These are phyloP conservation scores for Nebria brevicollis DNA, from an alignment of 2,888 invertebrate species.

Conservation along the genomic window DNA sequence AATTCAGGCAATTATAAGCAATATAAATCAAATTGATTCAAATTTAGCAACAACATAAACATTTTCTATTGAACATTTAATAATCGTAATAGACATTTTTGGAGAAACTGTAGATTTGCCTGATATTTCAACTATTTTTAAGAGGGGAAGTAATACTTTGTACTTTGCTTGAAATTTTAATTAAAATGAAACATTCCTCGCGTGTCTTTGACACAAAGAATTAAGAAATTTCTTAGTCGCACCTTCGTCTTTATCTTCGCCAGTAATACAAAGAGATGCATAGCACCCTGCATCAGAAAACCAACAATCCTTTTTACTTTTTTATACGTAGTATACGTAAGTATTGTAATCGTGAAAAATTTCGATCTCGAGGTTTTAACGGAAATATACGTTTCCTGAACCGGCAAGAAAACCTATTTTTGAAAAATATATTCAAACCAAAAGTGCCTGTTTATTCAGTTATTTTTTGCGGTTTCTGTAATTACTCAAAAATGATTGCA, in stretches of 20 bases:
- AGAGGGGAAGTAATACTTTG: constrained; percentile 28
- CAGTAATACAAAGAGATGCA: constrained; percentile 15
- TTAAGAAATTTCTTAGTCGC: constrained; percentile 28
- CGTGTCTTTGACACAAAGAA: constrained; percentile 37
- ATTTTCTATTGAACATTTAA: neutral
- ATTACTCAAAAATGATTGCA: no score
- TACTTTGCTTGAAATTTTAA: constrained; percentile 37
- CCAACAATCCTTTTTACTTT: neutral
- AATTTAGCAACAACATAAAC: neutral
- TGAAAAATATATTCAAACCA: no score
- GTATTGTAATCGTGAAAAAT: no score
- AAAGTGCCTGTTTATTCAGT: no score
- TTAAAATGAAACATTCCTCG: constrained; percentile 42
- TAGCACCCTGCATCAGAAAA: neutral
- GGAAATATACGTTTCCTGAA: no score
- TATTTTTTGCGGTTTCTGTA: no score
- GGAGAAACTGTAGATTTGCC: neutral
- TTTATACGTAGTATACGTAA: neutral
- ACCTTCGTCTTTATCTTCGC: constrained; percentile 15
- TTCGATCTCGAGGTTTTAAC: no score
- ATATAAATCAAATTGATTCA: no score
- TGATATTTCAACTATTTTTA: constrained; percentile 19
- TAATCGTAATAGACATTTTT: neutral
- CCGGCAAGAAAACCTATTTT: no score
- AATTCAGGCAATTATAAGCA: neutral